These are phyloP conservation scores for Acinonyx jubatus DNA, from an alignment of 2,113 vertebrate species.

Conservation along the genomic window DNA sequence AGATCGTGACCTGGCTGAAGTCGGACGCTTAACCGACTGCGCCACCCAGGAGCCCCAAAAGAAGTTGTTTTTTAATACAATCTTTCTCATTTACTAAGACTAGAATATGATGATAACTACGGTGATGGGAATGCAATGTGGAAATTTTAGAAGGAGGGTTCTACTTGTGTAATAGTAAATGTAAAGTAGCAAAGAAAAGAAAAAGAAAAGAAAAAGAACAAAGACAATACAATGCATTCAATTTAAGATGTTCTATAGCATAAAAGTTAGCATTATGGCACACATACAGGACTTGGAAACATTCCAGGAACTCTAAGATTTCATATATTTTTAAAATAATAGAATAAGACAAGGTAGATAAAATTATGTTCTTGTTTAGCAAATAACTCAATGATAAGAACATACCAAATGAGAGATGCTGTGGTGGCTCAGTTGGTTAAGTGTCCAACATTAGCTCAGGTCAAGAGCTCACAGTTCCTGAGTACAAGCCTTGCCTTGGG, in stretches of 20 bases:
- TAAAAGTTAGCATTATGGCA: background rate
- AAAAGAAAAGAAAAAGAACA: no score
- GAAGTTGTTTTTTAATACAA: background rate
- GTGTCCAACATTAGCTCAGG: no score
- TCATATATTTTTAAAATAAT: background rate
- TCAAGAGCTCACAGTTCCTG: no score
- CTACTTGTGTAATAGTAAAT: background rate
- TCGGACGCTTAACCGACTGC: no score
- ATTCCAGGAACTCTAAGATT: background rate
- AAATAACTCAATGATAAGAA: background rate
- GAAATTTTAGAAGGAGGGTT: background rate
- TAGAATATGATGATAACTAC: background rate
- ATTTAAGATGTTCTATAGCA: background rate
- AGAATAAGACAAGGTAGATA: background rate
- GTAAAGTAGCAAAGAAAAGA: background rate
- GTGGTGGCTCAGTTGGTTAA: no score
- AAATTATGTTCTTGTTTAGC: background rate
- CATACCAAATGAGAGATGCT: background rate
- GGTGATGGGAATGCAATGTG: background rate
- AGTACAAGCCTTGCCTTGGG: no score
- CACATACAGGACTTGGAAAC: background rate
- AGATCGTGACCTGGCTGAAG: no score
- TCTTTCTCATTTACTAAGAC: background rate
- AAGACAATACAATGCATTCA: background rate
- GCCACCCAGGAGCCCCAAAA: background rate